These are phyloP conservation scores for Seira ritae DNA, from an alignment of 2,888 invertebrate genomes.

Conservation along the genomic window DNA sequence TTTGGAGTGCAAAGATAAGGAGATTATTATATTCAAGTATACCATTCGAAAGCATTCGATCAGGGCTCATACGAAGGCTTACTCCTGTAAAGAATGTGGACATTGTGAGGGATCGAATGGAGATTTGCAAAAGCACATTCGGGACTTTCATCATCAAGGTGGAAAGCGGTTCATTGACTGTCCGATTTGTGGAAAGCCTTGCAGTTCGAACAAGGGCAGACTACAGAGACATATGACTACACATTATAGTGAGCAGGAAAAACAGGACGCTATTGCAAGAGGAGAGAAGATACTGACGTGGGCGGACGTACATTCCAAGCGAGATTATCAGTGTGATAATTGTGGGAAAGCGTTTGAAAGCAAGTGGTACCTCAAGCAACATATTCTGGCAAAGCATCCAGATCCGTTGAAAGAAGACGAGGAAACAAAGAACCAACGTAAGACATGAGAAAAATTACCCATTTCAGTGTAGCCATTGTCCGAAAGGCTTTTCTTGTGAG, in stretches of 20 bases:
- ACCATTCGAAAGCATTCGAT: too few relatives aligned
- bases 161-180: too few relatives aligned
- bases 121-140: too few relatives aligned
- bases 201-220: neutral
- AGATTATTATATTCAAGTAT: too few relatives aligned
- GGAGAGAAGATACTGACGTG: neutral
- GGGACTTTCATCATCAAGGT: too few relatives aligned
- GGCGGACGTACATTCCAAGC: neutral
- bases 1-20: too few relatives aligned
- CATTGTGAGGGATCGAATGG: too few relatives aligned
- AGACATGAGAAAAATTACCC: constrained; percentile 2
- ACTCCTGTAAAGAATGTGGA: too few relatives aligned
- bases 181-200: too few relatives aligned
- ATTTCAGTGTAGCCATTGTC: neutral
- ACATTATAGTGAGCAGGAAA: constrained; percentile 17
- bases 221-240: constrained; percentile 5
- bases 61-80: too few relatives aligned
- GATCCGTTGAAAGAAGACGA: neutral
- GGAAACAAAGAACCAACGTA: too few relatives aligned
- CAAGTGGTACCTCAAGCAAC: neutral
- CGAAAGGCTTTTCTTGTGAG: too few relatives aligned
- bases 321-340: neutral
- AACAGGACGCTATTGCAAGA: neutral
- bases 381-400: neutral
- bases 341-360: neutral